Evolutionary conservation across 2,888 invertebrate species (phyloP).

Genomic region (Dryomyza anilis): DNA sequence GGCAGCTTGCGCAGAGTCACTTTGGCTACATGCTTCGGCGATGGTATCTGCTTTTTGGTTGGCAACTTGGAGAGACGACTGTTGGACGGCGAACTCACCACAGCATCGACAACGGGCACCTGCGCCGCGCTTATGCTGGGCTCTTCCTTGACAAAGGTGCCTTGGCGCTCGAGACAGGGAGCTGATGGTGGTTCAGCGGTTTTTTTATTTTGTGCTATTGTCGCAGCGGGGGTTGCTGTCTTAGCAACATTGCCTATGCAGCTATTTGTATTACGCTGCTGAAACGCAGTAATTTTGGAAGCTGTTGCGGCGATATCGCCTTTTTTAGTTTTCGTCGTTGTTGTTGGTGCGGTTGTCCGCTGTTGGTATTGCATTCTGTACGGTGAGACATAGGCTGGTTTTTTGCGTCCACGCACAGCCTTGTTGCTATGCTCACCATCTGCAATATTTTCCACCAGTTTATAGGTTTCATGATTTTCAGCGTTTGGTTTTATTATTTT

Average conservation of each 20-base stretch:
- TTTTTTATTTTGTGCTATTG: constrained; percentile 28
- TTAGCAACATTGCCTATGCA: too few species aligned
- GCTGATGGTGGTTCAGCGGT: constrained; percentile 24
- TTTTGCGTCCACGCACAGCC: constrained; percentile 63
- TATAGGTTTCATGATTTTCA: constrained; percentile 62
- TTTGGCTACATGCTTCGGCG: constrained; percentile 30
- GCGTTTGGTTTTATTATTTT: constrained; percentile 40
- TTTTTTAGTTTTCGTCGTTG: background rate
- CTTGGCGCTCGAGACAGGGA: constrained; percentile 76
- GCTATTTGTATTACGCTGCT: background rate
- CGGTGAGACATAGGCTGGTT: constrained; percentile 70
- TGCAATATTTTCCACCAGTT: constrained; percentile 59
- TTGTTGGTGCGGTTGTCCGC: constrained; percentile 28
- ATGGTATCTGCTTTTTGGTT: constrained; percentile 43
- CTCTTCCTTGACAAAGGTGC: constrained; percentile 91
- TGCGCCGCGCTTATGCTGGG: constrained; percentile 55
- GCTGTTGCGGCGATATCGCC: background rate
- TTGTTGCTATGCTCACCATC: constrained; percentile 42
- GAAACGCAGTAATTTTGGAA: background rate
- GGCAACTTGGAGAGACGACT: constrained; percentile 55
- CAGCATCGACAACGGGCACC: constrained; percentile 55
- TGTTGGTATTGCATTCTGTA: constrained; percentile 62
- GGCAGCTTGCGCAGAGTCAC: constrained; percentile 38
- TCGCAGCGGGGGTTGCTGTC: constrained; percentile 33
- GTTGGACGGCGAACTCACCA: constrained; percentile 43